Evolutionary conservation across 2,888 invertebrate genomes (phyloP), one percentile per base, ranked within the genome.

Genomic region (Escarpia spicata): DNA sequence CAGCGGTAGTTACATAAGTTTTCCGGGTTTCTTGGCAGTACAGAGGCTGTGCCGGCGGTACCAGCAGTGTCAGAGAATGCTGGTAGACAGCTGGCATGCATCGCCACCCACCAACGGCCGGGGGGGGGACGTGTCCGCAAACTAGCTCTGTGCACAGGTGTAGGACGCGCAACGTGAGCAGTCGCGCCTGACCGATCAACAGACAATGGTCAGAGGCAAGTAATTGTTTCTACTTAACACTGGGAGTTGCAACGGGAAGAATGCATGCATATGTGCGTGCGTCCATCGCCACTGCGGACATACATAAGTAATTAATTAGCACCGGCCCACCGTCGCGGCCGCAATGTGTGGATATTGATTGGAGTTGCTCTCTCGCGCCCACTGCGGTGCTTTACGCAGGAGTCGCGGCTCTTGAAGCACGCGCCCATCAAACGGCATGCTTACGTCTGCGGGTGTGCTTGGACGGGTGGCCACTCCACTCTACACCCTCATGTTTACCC

Each of bases 251-350:
- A 4, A 2, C 6, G 19, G 75, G 4, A 26, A 26, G 75, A 15
- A 26, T 19, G 60, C 15, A 1, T 60, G 19, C 19, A 10, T 52
- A 15, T 15, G 52, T 52, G 52, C 52, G 52, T 52, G 15, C 52
- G 52, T 52, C 52, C 52, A 52, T 52, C 52, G 19, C 52, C 52
- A 12, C 52, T 12, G 12, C 52, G n/a, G 75, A 26, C 19, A 26
- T 2, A 75, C 75, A 75, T 75, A 75, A 75, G 75, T 75, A 75
- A 75, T 75, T 75, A 75, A 75, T 75, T 75, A 75, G 75, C 75
- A 75, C 75, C 75, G 26, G 26, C 75, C 26, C 3, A 75, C 6
- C 75, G 26, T 26, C 19, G n/a, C 75, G 75, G 75, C 75, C n/a
- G 75, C 19, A 75, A 75, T 75, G 75, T 26, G 6, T 15, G 75